Evolutionary conservation across 2,797 vertebrate genomes (phyloP).

Genomic region (Tangara arthus): DNA sequence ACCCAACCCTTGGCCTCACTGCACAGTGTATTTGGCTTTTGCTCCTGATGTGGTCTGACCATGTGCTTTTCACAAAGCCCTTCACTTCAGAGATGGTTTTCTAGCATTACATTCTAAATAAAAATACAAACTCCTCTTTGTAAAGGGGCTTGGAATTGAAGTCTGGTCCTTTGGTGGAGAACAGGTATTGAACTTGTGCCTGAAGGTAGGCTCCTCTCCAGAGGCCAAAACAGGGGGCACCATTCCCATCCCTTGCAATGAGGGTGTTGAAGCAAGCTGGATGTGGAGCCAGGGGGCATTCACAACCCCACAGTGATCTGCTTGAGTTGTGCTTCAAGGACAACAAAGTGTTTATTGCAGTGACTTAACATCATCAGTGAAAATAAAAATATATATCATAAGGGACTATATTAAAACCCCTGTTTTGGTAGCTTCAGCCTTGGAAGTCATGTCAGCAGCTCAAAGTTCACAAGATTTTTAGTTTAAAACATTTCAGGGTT

Average conservation of each 20-base stretch:
- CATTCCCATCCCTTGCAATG: rapidly evolving
- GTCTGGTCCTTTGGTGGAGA: not conserved
- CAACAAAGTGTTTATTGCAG: not conserved
- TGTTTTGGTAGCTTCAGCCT: not conserved
- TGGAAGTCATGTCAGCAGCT: not conserved
- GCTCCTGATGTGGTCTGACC: not conserved
- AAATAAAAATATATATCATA: not conserved
- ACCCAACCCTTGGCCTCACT: not conserved
- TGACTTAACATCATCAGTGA: not conserved
- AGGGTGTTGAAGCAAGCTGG: not conserved
- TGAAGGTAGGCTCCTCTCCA: not conserved
- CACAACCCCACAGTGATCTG: rapidly evolving
- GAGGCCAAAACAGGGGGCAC: rapidly evolving
- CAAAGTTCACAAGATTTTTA: not conserved
- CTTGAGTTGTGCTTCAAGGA: not conserved
- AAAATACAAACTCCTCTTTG: not conserved
- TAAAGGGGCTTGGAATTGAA: not conserved
- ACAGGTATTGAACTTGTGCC: not conserved
- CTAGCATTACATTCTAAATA: not conserved
- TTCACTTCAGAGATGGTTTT: not conserved
- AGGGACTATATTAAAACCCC: not conserved
- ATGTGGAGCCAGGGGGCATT: not conserved
- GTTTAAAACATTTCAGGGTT: not conserved
- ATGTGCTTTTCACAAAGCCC: not conserved
- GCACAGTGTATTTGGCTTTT: not conserved